Conservation (phyloP, 2,888 invertebrate genomes). For the Carterocephalus palaemon region DNA sequence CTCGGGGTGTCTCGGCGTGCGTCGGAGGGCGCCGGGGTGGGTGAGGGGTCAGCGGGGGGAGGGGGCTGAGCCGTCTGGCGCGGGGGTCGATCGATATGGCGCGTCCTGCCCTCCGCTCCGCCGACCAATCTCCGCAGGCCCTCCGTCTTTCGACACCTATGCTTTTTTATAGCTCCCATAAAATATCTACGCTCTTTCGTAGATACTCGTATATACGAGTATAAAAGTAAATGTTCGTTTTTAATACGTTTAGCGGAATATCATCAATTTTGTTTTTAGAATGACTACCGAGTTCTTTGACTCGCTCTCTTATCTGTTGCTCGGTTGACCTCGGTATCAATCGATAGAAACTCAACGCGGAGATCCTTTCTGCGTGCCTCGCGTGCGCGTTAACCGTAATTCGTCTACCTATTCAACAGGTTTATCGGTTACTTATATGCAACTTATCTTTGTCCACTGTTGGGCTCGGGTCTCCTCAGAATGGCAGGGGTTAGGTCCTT, state of each 20-base stretch:
- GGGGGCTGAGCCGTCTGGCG: constrained; percentile 34
- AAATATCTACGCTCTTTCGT: constrained; percentile 70
- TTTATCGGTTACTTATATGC: background rate
- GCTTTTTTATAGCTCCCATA: constrained; percentile 75
- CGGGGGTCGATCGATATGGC: constrained; percentile 42
- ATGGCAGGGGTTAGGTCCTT: no score
- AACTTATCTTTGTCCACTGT: no score
- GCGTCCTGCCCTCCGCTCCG: constrained; percentile 46
- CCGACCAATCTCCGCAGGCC: constrained; percentile 73
- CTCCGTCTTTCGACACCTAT: constrained; percentile 75
- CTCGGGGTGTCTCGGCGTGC: constrained; percentile 50
- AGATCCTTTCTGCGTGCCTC: no score
- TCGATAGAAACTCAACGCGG: constrained; percentile 1
- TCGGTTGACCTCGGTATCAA: constrained; percentile 4
- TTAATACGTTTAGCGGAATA: constrained; percentile 39
- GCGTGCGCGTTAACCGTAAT: constrained; percentile 8
- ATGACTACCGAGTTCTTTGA: constrained; percentile 5
- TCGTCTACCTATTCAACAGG: constrained; percentile 14
- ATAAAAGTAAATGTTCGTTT: constrained; percentile 63
- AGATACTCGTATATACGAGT: no score
- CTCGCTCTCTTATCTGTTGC: constrained; percentile 1
- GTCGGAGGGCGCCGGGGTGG: constrained; percentile 31
- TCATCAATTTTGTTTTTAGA: constrained; percentile 31
- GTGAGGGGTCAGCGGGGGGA: constrained; percentile 46
- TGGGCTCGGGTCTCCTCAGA: no score